Evolutionary conservation across 2,113 vertebrate genomes (phyloP).

Genomic region (Notechis scutatus): DNA sequence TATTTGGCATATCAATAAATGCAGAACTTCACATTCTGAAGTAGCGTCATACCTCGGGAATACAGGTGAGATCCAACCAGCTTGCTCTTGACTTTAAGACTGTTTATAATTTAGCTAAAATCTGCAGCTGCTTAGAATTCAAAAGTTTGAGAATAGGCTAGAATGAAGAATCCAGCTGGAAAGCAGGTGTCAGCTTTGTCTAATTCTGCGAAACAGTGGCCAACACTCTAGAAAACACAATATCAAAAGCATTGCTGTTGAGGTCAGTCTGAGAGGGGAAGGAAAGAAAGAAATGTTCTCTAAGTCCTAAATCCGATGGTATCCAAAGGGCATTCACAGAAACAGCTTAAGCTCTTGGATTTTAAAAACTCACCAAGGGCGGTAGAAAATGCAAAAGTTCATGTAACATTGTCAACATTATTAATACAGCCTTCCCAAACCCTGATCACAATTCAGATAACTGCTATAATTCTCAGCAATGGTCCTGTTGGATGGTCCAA

Average conservation of each 20-base stretch:
- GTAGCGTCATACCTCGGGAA: background rate
- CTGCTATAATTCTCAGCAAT: background rate
- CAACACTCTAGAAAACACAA: background rate
- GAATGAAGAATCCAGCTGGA: background rate
- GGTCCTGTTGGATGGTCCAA: background rate
- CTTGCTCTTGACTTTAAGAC: background rate
- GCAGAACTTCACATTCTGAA: background rate
- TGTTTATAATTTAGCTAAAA: background rate
- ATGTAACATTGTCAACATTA: background rate
- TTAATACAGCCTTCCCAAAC: background rate
- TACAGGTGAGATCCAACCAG: background rate
- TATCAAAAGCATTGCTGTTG: background rate
- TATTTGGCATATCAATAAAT: background rate
- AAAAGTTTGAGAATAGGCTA: background rate
- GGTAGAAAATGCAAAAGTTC: background rate
- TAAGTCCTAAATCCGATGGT: background rate
- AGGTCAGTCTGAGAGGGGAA: background rate
- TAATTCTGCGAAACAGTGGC: background rate
- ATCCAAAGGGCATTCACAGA: background rate
- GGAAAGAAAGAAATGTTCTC: background rate
- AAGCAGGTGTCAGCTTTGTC: background rate
- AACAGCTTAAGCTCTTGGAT: background rate
- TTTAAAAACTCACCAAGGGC: background rate
- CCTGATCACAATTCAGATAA: background rate
- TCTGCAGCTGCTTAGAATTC: background rate